Conservation (phyloP, 2,113 vertebrate species). For the Pseudorasbora parva region DNA sequence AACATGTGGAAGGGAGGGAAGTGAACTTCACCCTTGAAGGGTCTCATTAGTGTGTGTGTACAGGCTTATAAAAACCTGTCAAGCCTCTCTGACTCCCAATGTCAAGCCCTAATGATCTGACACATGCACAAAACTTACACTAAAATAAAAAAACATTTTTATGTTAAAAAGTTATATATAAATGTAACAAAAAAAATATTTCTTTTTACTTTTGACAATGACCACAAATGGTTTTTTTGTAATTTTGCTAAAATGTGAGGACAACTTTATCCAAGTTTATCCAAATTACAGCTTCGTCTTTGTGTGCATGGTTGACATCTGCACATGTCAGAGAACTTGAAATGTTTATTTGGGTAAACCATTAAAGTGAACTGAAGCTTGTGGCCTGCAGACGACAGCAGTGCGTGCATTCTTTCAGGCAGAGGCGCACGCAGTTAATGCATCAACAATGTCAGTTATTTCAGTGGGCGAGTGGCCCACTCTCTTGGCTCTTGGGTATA, state of each 20-base stretch:
- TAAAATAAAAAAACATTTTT: no score
- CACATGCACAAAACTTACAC: no score
- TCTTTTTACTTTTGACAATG: background rate
- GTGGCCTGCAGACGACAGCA: background rate
- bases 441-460: constrained; percentile 55
- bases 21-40: background rate
- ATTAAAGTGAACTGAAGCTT: constrained; percentile 37
- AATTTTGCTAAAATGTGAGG: background rate
- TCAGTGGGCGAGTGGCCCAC: constrained; percentile 47
- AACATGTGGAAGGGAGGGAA: background rate
- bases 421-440: constrained; percentile 41
- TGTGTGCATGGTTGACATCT: constrained; percentile 8
- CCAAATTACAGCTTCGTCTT: background rate
- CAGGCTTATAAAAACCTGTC: background rate
- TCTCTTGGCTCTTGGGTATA: constrained; percentile 26
- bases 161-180: no score
- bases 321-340: background rate
- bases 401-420: constrained; percentile 13
- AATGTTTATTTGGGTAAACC: constrained; percentile 25
- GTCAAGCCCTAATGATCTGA: constrained; percentile 34
- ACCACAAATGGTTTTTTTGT: background rate
- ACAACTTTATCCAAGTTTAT: background rate
- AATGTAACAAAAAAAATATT: no score
- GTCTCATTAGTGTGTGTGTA: constrained; percentile 22
- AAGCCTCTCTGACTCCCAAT: constrained; percentile 5